Percentiles rank a stretch among this genome's conserved stretches.
phyloP scores from a whole-genome alignment of 2,113 vertebrate genomes.

The Labeo rohita region DNA sequence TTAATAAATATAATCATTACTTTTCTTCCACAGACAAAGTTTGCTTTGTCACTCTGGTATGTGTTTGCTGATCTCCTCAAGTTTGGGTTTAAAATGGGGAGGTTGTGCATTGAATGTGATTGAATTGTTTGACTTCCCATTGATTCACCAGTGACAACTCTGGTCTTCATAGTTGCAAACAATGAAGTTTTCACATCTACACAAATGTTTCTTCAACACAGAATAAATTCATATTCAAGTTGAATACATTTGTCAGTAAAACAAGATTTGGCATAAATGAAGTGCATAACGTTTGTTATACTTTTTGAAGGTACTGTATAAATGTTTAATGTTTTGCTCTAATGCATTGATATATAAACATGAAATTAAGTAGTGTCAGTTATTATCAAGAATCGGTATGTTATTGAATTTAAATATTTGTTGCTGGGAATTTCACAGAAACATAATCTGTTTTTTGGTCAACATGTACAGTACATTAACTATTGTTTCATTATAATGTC shows the following conservation, averaged over 20 bases:
- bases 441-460: background rate
- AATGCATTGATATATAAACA: too few relatives aligned
- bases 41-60: background rate
- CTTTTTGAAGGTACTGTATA: too few relatives aligned
- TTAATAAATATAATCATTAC: background rate
- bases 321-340: too few relatives aligned
- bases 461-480: background rate
- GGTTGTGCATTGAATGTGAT: background rate
- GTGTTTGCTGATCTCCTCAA: conserved; percentile 6
- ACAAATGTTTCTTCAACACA: background rate
- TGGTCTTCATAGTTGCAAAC: background rate
- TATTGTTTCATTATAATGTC: background rate
- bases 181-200: background rate
- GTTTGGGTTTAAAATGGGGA: background rate
- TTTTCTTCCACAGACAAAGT: background rate
- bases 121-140: background rate
- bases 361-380: too few relatives aligned
- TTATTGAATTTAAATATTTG: too few relatives aligned
- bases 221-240: background rate
- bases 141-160: background rate
- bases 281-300: background rate
- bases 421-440: background rate
- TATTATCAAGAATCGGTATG: too few relatives aligned
- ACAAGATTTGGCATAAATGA: background rate
- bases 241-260: background rate